phyloP scores from a whole-genome alignment of 2,888 invertebrate genomes.

The Iselma pallidipennis region DNA sequence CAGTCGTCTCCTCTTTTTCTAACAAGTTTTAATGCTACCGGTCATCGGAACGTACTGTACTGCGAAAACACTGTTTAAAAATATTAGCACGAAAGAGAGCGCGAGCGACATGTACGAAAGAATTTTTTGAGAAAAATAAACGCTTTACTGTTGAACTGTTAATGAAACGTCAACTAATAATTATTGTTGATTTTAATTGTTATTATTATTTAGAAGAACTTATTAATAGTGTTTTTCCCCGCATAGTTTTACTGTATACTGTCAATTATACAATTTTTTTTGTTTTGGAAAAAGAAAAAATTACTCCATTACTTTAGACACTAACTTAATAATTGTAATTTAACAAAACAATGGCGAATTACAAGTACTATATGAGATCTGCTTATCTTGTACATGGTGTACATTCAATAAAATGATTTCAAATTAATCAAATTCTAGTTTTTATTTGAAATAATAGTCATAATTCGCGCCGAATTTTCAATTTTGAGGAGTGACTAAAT shows the following conservation, averaged over 20 bases:
- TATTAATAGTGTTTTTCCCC: conserved; percentile 31
- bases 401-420: conserved; percentile 40
- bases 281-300: no score
- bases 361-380: conserved; percentile 39
- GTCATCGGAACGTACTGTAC: neutral
- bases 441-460: no score
- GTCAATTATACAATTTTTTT: conserved; percentile 42
- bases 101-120: neutral
- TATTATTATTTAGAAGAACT: conserved; percentile 36
- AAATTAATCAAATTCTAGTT: no score
- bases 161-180: conserved; percentile 34
- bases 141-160: conserved; percentile 37
- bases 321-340: conserved; percentile 33
- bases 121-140: neutral
- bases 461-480: no score
- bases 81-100: neutral
- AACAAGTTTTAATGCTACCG: neutral
- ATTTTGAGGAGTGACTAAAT: no score
- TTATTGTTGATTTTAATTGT: conserved; percentile 45
- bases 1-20: neutral
- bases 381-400: conserved; percentile 43
- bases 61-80: no score
- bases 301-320: conserved; percentile 36
- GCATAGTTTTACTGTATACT: conserved; percentile 43
- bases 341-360: conserved; percentile 30